Evolutionary conservation across 2,888 invertebrate species (phyloP).

Genomic region (Mystacides longicornis): DNA sequence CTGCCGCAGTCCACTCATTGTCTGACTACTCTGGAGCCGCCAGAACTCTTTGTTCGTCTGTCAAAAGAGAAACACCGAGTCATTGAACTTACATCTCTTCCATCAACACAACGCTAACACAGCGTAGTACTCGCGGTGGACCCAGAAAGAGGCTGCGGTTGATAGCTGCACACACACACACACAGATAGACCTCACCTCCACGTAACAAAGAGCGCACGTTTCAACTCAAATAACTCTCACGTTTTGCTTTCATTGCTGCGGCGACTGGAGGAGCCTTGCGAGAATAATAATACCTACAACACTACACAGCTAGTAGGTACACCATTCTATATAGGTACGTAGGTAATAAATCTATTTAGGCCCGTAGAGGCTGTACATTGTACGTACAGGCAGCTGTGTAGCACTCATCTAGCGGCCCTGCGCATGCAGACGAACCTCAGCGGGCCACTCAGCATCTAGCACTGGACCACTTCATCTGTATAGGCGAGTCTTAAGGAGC

Average conservation of each 20-base stretch:
- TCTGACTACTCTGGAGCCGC: neutral
- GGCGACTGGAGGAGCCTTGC: neutral
- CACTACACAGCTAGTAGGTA: no score
- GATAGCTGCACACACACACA: neutral
- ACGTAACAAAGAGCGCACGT: neutral
- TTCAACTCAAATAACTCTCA: slow-evolving; percentile 2
- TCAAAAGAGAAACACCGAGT: slow-evolving; percentile 19
- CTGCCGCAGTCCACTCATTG: neutral
- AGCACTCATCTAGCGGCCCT: no score
- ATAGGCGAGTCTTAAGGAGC: no score
- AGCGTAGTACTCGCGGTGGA: no score
- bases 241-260: neutral
- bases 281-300: neutral
- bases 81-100: slow-evolving; percentile 20
- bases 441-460: no score
- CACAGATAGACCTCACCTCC: neutral
- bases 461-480: no score
- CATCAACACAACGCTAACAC: slow-evolving; percentile 8
- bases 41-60: slow-evolving; percentile 23
- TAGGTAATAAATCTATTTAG: no score
- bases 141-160: neutral
- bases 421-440: no score
- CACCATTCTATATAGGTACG: neutral
- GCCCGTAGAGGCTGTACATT: no score
- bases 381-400: no score